Base-by-base conservation (phyloP, 2,888 invertebrate genomes). In the Drosophila eohydei region DNA sequence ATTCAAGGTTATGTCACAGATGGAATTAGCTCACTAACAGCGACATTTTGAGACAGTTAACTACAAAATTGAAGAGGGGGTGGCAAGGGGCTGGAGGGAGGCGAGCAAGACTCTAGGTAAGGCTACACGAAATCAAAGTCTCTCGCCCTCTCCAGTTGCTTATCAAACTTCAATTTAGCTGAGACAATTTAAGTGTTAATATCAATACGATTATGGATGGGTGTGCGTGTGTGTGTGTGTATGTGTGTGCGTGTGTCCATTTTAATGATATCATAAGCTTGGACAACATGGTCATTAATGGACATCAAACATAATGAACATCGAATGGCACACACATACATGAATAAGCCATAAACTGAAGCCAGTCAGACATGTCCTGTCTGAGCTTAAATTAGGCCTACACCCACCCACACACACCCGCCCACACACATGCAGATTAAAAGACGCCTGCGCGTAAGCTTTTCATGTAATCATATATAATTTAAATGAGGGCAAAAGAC, bases 211-310 rank as follows among this genome's bases (percentile, higher is more conserved):
- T 57, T 64, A 62, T 52, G 32, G 44, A 21, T 52, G 56, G 11
- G 43, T 46, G 21, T 58, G 54, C 34, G 44, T 43, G 48, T 38
- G 54, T 41, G 36, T 48, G 11, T 41, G 55, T 36, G 38, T 43
- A 28, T 54, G 46, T 51, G 63, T 40, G 54, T n/a, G 52, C 41
- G 44, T 63, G 46, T 76, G 63, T 74, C 64, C 64, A 68, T 63
- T 83, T 79, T 80, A 82, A 80, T 83, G 83, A 71, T 71, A 78
- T 73, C 74, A 77, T 71, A 83, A 71, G 77, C 80, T 80, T 74
- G 16, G 67, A 73, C 78, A 78, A 73, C 84, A 83, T 73, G 67
- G 66, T 68, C 84, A 84, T 84, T 82, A 84, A 81, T 81, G 85
- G 80, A 77, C 63, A 74, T 64, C 69, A 74, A 71, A 62, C 71